Base-by-base conservation (phyloP, 2,888 invertebrate species). In the Lasioglossum lativentre region DNA sequence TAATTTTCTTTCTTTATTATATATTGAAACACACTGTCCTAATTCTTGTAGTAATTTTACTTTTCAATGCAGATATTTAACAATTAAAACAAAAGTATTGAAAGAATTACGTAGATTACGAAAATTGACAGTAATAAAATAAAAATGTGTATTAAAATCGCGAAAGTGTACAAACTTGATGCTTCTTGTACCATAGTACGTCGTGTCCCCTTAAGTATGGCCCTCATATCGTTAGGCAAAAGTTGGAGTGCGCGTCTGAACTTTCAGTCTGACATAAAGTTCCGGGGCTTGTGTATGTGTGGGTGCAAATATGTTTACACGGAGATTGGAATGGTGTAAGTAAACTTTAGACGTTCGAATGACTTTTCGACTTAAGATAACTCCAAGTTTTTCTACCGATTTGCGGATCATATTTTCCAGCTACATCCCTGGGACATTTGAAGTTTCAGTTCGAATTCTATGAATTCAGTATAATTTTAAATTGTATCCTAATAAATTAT, bases 201-300 rank as follows among this genome's bases (percentile, higher is more conserved):
- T 23, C 34, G 38, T 38, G 68, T 34, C 38, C 34, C 23, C 68
- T 23, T 38, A 68, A 68, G 12, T 38, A 68, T 68, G 38, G 23
- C 68, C 23, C 68, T 68, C 38, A 68, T 68, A 68, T 68, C 68
- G 38, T 68, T 68, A 68, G 68, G 23, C 38, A 10, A 68, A 68
- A 68, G 68, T 38, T 38, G 38, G 38, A 38, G 68, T 68, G 68
- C 68, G 38, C 68, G 23, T 23, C 68, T 23, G 30, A 68, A 68
- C 68, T 68, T 68, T 68, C 38, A 23, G 68, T 12, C 38, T 23
- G 68, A 34, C 34, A 19, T 68, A 68, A 68, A 68, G 68, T 68
- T 68, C 68, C 38, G 0, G 38, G 23, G 3, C 38, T 38, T 23
- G 23, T 38, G 68, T 23, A 23, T 23, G 23, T 38, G 4, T 68